A percentile compares a stretch with the other conserved stretches of the same genome.
These are phyloP conservation scores for Xylocopa sonorina DNA, from an alignment of 1,140 invertebrate genomes.

Conservation along the genomic window DNA sequence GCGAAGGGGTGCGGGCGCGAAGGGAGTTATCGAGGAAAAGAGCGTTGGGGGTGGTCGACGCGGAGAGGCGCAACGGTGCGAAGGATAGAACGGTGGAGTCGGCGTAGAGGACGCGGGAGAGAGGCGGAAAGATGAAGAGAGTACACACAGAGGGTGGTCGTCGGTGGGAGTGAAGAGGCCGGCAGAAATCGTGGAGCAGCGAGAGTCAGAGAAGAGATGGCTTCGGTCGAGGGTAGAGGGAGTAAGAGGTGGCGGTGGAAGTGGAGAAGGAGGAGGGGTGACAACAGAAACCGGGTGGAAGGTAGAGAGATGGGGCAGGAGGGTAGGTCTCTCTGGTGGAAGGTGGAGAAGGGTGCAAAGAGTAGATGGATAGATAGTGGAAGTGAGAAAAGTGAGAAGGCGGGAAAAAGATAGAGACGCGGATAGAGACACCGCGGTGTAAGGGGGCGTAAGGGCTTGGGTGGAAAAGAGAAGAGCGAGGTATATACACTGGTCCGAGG, in stretches of 20 bases:
- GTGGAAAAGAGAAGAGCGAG: slow-evolving; percentile 44
- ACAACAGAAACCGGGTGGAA: slow-evolving; percentile 69
- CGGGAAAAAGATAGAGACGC: slow-evolving; percentile 18
- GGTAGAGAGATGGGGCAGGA: slow-evolving; percentile 44
- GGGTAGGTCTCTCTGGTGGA: slow-evolving; percentile 43
- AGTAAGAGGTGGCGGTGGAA: slow-evolving; percentile 5
- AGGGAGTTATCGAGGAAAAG: slow-evolving; percentile 51
- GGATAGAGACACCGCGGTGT: slow-evolving; percentile 32
- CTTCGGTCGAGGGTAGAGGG: slow-evolving; percentile 11
- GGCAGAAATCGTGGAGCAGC: slow-evolving; percentile 57
- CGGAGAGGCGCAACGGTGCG: slow-evolving; percentile 1
- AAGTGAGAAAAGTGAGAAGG: background rate
- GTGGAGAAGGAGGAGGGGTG: slow-evolving; percentile 61
- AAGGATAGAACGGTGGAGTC: slow-evolving; percentile 8
- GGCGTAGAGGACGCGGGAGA: slow-evolving; percentile 11
- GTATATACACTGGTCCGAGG: slow-evolving; percentile 8
- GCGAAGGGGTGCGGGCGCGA: too few relatives aligned
- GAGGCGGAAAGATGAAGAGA: slow-evolving; percentile 20
- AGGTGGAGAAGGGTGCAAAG: slow-evolving; percentile 32
- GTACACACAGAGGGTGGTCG: slow-evolving; percentile 18
- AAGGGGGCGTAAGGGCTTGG: slow-evolving; percentile 46
- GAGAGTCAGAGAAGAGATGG: slow-evolving; percentile 61
- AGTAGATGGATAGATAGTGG: background rate
- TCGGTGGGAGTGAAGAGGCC: slow-evolving; percentile 44
- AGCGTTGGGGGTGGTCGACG: slow-evolving; percentile 15